phyloP scores from a whole-genome alignment of 2,888 invertebrate genomes.

The Epinotia bilunana region DNA sequence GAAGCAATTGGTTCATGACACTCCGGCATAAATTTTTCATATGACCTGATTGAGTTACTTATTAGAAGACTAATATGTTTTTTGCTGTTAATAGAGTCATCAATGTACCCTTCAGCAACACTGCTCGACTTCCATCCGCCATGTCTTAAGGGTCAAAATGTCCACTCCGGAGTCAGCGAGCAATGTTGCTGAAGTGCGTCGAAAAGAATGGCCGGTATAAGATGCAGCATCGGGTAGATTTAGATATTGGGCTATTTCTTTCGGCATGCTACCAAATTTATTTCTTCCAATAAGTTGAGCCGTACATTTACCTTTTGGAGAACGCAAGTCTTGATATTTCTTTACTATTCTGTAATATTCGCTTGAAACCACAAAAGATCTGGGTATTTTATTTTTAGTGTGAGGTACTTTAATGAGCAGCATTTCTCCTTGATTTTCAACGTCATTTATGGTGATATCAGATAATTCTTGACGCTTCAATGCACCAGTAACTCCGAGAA shows the following conservation, averaged over 20 bases:
- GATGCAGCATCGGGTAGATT: too few species aligned
- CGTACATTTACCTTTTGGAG: neutral
- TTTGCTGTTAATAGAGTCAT: constrained; percentile 7
- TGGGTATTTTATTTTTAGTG: constrained; percentile 14
- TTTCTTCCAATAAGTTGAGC: too few species aligned
- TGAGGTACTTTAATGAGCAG: neutral
- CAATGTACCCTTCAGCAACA: constrained; percentile 10
- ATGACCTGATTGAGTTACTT: neutral
- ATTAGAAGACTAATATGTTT: constrained; percentile 15
- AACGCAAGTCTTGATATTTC: constrained; percentile 6
- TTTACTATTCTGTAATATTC: neutral
- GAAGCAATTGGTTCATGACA: constrained; percentile 8
- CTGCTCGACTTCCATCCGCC: constrained; percentile 11
- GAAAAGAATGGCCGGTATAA: too few species aligned
- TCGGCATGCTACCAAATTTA: too few species aligned
- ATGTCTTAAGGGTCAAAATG: too few species aligned
- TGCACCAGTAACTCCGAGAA: constrained; percentile 14
- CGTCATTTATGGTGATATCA: neutral
- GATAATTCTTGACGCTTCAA: constrained; percentile 2
- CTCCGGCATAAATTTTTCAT: neutral
- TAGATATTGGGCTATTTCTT: too few species aligned
- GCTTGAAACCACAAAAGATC: neutral
- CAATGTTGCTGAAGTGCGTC: too few species aligned
- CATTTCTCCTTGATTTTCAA: constrained; percentile 6
- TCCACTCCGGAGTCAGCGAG: too few species aligned